phyloP scores from a whole-genome alignment of 1,140 invertebrate species.

The Drosophila albomicans region DNA sequence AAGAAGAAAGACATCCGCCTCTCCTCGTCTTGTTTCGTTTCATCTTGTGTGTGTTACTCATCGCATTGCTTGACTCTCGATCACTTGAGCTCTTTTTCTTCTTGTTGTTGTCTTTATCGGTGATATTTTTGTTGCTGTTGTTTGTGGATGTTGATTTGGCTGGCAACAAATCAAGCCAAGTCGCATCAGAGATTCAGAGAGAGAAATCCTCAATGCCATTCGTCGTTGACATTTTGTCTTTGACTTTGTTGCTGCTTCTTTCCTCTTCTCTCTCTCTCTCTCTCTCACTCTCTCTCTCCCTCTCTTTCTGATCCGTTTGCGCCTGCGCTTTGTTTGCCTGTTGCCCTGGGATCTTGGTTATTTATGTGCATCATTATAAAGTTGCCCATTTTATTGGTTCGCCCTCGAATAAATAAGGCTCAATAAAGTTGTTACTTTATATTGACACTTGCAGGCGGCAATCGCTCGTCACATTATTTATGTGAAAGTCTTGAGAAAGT shows the following conservation, averaged over 20 bases:
- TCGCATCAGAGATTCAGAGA: slow-evolving; percentile 23
- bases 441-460: slow-evolving; percentile 82
- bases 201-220: slow-evolving; percentile 63
- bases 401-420: slow-evolving; percentile 80
- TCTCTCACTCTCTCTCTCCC: slow-evolving; percentile 6
- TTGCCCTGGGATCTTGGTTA: slow-evolving; percentile 54
- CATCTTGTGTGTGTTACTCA: slow-evolving; percentile 14
- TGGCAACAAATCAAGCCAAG: slow-evolving; percentile 36
- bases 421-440: slow-evolving; percentile 84
- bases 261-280: not conserved
- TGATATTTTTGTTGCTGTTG: slow-evolving; percentile 12
- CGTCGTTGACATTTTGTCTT: slow-evolving; percentile 56
- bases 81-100: not conserved
- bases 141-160: slow-evolving; percentile 17
- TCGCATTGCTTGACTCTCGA: not conserved
- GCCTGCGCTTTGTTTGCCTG: slow-evolving; percentile 48
- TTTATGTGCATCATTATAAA: slow-evolving; percentile 82
- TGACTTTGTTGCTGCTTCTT: slow-evolving; percentile 1
- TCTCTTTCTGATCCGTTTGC: slow-evolving; percentile 22
- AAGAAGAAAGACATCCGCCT: slow-evolving; percentile 22
- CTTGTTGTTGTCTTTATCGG: slow-evolving; percentile 7
- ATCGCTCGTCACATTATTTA: slow-evolving; percentile 79
- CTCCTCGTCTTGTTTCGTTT: not conserved
- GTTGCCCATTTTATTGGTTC: slow-evolving; percentile 80
- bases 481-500: slow-evolving; percentile 76